phyloP scores from a whole-genome alignment of 2,113 vertebrate genomes.

The Garra rufa region DNA sequence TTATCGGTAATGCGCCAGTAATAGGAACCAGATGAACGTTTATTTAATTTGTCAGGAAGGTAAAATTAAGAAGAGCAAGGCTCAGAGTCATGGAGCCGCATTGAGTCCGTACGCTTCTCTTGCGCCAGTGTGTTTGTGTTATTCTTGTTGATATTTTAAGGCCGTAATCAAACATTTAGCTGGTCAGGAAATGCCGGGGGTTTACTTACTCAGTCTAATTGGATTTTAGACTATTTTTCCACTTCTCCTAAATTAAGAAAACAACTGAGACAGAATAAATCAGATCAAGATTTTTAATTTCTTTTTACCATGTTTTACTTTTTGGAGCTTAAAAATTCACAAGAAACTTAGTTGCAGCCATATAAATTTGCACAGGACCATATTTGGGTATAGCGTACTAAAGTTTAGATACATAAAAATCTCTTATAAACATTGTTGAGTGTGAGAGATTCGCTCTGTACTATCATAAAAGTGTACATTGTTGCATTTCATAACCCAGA shows the following conservation, averaged over 20 bases:
- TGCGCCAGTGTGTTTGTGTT: conserved; percentile 46
- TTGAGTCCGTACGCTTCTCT: conserved; percentile 1
- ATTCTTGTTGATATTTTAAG: conserved; percentile 52
- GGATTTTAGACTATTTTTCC: conserved; percentile 53
- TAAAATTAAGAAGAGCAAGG: conserved; percentile 68
- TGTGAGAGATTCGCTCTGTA: neutral
- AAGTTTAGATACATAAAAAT: neutral
- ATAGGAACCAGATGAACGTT: conserved; percentile 72
- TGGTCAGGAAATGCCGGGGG: conserved; percentile 52
- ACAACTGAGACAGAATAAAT: conserved; percentile 32
- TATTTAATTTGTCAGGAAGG: conserved; percentile 76
- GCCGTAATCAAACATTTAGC: conserved; percentile 42
- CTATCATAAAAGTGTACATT: neutral
- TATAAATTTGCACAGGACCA: neutral
- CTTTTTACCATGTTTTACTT: neutral
- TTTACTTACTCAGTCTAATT: conserved; percentile 40
- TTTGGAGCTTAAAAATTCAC: neutral
- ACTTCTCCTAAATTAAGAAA: conserved; percentile 43
- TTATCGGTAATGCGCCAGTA: conserved; percentile 72
- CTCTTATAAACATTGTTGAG: neutral
- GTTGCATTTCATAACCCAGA: neutral
- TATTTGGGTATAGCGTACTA: neutral
- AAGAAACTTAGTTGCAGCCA: neutral
- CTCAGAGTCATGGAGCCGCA: conserved; percentile 49
- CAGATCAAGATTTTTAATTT: conserved; percentile 28